Percentiles rank a stretch among this genome's conserved stretches.
phyloP scores from a whole-genome alignment of 2,797 vertebrate genomes.

The Eurystomus glaucurus region DNA sequence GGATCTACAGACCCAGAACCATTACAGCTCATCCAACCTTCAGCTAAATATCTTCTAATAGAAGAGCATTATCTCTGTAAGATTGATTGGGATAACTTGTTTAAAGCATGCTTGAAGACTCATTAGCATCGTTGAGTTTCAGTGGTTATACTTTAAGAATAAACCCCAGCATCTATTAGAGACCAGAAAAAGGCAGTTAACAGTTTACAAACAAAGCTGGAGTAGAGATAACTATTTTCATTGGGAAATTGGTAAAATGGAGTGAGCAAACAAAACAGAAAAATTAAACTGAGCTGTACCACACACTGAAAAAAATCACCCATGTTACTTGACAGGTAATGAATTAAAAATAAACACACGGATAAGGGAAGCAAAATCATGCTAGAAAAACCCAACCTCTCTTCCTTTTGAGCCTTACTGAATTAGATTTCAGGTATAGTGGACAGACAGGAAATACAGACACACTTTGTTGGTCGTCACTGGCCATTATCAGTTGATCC shows the following conservation, averaged over 20 bases:
- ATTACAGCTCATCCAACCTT: constrained; percentile 24
- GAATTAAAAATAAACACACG: neutral
- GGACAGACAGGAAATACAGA: neutral
- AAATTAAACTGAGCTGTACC: neutral
- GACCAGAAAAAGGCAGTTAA: neutral
- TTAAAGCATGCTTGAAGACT: constrained; percentile 45
- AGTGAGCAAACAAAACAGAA: neutral
- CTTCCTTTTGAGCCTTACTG: neutral
- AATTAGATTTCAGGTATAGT: neutral
- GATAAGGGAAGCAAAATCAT: neutral
- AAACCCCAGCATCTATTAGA: constrained; percentile 34
- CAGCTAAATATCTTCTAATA: constrained; percentile 29
- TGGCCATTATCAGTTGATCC: neutral
- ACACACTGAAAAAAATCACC: neutral
- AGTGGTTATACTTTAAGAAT: constrained; percentile 32
- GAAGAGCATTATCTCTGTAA: constrained; percentile 36
- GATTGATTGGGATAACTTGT: constrained; percentile 38
- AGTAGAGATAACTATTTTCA: constrained; percentile 3
- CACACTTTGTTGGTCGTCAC: fast-evolving
- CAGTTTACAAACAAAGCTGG: constrained; percentile 32
- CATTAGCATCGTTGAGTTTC: neutral
- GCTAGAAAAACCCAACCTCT: neutral
- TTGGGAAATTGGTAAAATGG: neutral
- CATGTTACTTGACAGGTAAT: neutral
- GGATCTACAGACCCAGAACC: constrained; percentile 24